A percentile compares a stretch with the other conserved stretches of the same genome.
Evolutionary conservation across 1,140 invertebrate genomes (phyloP).

Genomic region (Drosophila lacteicornis): DNA sequence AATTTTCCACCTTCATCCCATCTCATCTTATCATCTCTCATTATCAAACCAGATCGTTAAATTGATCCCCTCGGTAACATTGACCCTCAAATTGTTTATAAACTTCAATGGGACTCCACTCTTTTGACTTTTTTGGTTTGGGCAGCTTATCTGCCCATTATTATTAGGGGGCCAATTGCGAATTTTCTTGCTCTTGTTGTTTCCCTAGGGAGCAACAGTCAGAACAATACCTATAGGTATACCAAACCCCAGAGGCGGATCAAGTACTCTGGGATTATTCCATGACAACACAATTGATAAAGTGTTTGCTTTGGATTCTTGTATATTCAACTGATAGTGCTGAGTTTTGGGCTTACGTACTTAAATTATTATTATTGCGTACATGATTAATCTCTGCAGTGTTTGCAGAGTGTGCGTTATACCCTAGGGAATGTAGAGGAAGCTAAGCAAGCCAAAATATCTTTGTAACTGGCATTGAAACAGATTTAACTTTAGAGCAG

Average conservation of each 20-base stretch:
- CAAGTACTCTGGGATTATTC: constrained; percentile 39
- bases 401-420: neutral
- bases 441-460: too few relatives aligned
- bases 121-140: neutral
- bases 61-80: constrained; percentile 17
- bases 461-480: too few relatives aligned
- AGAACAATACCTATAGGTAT: neutral
- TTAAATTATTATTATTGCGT: constrained; percentile 18
- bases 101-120: neutral
- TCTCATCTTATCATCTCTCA: neutral
- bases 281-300: constrained; percentile 46
- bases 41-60: constrained; percentile 3
- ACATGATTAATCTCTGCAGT: constrained; percentile 17
- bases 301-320: constrained; percentile 1
- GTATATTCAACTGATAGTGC: constrained; percentile 6
- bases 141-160: too few relatives aligned
- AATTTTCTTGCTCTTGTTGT: constrained; percentile 1
- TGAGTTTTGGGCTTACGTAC: constrained; percentile 1
- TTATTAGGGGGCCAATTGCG: constrained; percentile 13
- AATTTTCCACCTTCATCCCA: constrained; percentile 1
- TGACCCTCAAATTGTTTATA: constrained; percentile 29
- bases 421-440: neutral
- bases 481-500: too few relatives aligned
- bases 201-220: constrained; percentile 1
- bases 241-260: neutral